These are phyloP conservation scores for Neodiprion virginianus DNA, from an alignment of 1,140 invertebrate species.

Conservation along the genomic window DNA sequence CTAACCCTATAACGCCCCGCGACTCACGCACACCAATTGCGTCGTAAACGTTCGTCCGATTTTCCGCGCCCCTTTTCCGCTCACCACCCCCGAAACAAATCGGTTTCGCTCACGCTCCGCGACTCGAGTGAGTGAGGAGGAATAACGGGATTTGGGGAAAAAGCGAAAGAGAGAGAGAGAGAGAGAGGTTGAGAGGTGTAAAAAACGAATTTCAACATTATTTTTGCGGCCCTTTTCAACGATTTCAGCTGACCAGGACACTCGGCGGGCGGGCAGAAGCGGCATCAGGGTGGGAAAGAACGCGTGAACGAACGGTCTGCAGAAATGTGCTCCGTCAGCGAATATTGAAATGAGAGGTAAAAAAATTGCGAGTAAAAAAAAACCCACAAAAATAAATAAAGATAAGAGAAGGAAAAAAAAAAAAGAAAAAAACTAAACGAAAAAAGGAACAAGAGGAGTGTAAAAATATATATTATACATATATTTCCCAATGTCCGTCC, in stretches of 20 bases:
- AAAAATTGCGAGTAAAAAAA: conserved; percentile 15
- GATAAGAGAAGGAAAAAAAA: conserved; percentile 36
- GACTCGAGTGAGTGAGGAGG: background rate
- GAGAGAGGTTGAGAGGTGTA: conserved; percentile 32
- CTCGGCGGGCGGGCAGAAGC: conserved; percentile 10
- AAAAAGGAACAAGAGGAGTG: conserved; percentile 19
- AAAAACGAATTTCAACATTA: conserved; percentile 57
- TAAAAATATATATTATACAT: conserved; percentile 33
- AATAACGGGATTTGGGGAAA: background rate
- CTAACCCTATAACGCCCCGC: background rate
- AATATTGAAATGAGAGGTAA: conserved; percentile 47
- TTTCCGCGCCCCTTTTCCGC: background rate
- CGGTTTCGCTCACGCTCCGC: background rate
- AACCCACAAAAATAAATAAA: conserved; percentile 14
- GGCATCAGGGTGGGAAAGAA: background rate
- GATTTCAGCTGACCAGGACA: conserved; percentile 34
- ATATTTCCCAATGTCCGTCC: conserved; percentile 39
- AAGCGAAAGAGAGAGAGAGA: background rate
- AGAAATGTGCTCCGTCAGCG: conserved; percentile 49
- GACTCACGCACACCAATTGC: background rate
- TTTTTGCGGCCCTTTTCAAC: conserved; percentile 42
- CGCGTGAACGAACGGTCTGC: background rate
- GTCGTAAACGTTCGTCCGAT: background rate
- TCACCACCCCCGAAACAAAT: background rate
- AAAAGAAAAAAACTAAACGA: background rate